A percentile compares a stretch with the other conserved stretches of the same genome.
Evolutionary conservation across 2,797 vertebrate genomes (phyloP).

Genomic region (Pogonophryne albipinna): DNA sequence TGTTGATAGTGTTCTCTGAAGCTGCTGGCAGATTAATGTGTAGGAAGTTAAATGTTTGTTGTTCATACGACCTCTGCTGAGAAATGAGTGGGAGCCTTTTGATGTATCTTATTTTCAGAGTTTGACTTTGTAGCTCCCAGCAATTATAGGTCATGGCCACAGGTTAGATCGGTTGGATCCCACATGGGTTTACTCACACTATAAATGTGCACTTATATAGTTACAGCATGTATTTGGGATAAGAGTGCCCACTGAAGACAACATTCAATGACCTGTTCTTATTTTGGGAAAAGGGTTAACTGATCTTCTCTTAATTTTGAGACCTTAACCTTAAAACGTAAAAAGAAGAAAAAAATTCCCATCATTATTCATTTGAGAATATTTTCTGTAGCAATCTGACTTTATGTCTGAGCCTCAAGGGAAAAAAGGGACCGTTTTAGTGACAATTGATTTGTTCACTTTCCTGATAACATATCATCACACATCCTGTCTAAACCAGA

Average conservation of each 20-base stretch:
- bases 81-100: slow-evolving; percentile 34
- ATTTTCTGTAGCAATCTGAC: neutral
- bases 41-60: slow-evolving; percentile 30
- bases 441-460: neutral
- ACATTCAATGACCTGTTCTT: neutral
- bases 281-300: neutral
- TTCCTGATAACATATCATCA: slow-evolving; percentile 10
- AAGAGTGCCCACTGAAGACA: neutral
- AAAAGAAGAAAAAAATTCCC: neutral
- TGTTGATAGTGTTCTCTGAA: neutral
- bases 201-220: slow-evolving; percentile 9
- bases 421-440: slow-evolving; percentile 1
- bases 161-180: slow-evolving; percentile 47
- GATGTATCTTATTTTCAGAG: slow-evolving; percentile 42
- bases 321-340: neutral
- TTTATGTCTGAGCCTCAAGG: neutral
- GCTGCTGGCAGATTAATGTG: slow-evolving; percentile 12
- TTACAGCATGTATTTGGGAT: slow-evolving; percentile 26
- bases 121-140: slow-evolving; percentile 32
- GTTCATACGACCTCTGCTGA: neutral
- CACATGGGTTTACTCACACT: slow-evolving; percentile 13
- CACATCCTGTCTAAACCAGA: slow-evolving; percentile 24
- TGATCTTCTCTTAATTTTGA: neutral
- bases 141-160: slow-evolving; percentile 30
- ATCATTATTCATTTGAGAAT: neutral